A percentile compares a stretch with the other conserved stretches of the same genome.
phyloP scores from a whole-genome alignment of 2,797 vertebrate genomes.

The Ispidina lecontei region DNA sequence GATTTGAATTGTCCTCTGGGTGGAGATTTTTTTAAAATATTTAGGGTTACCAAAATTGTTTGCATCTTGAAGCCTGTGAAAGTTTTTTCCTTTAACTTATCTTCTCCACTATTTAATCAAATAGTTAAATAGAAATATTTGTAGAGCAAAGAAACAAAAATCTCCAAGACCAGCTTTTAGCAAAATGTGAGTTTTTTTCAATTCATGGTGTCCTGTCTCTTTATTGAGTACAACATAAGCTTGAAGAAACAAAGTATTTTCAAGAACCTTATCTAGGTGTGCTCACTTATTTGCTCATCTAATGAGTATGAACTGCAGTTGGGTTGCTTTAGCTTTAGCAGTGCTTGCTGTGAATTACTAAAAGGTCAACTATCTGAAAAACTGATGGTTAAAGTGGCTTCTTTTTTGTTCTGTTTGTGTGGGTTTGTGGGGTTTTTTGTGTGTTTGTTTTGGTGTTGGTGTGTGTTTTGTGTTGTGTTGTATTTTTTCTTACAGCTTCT shows the following conservation, averaged over 20 bases:
- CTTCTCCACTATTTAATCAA: background rate
- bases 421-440: no score
- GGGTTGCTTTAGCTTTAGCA: background rate
- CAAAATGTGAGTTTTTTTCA: background rate
- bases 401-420: background rate
- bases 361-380: background rate
- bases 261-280: background rate
- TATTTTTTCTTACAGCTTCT: slow-evolving; percentile 70
- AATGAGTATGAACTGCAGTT: background rate
- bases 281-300: background rate
- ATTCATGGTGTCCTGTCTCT: background rate
- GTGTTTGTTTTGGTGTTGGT: background rate
- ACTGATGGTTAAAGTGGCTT: background rate
- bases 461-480: no score
- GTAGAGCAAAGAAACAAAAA: background rate
- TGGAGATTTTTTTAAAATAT: background rate
- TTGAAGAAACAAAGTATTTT: background rate
- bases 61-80: background rate
- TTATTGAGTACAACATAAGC: background rate
- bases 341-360: background rate
- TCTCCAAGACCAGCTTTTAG: background rate
- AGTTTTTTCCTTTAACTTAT: background rate
- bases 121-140: background rate
- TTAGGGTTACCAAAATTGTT: background rate
- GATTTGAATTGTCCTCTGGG: background rate